Base-by-base conservation (phyloP, 2,113 vertebrate species). In the Carettochelys insculpta region DNA sequence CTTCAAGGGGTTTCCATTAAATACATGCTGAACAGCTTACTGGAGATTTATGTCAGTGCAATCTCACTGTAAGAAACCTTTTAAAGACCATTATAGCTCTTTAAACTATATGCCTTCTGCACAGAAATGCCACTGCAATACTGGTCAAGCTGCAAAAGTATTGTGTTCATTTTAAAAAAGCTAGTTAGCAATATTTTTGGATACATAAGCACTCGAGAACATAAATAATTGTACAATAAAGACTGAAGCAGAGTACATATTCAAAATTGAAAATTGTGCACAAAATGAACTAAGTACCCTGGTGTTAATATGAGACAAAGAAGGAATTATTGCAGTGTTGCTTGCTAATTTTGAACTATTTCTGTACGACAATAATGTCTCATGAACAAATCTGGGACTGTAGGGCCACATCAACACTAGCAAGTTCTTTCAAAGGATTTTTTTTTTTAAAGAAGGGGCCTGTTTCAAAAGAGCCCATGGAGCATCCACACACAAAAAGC, bases 61-160 rank as follows among this genome's bases (percentile, higher is more conserved):
- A 86, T 80, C 76, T 90, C 89, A 65, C 83, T 81, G 89, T 86
- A 73, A 90, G 89, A 90, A 90, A 77, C 83, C 89, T 90, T 90
- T 90, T 90, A 90, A 90, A 77, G 83, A 86, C 78, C 89, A 86
- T 90, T 90, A 90, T 65, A 77, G 83, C 54, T 77, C 83, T 65
- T 38, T 86, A 86, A 81, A 82, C 89, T 81, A 79, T 81, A 76
- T 86, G 65, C 51, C 83, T 76, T 90, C 89, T 68, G 68, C 41
- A 86, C 83, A 51, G 83, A 86, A 82, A 82, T 81, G 48, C 54
- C 89, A 82, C 78, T 86, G 53, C 56, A 31, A 24, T 56, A 76
- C 76, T 47, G 89, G 83, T 81, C 89, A 90, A 79, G 47, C 78
- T 82, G 68, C 68, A 82, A 71, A 61, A 2, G 77, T 19, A 76